These are phyloP conservation scores for Synergus itoensis DNA, from an alignment of 2,888 invertebrate species.

Conservation along the genomic window DNA sequence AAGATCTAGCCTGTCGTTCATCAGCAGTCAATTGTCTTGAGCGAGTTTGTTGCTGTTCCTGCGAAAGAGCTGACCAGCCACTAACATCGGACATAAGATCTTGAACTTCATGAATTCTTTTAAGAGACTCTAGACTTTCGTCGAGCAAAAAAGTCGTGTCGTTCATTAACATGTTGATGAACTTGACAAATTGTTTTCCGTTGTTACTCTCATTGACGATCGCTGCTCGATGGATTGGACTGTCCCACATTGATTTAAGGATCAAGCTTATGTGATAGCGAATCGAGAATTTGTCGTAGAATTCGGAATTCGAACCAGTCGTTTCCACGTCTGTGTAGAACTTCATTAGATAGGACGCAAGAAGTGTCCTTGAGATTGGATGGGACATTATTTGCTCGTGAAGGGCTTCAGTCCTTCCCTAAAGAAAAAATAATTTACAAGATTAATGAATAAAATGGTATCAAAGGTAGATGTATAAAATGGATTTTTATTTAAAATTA, in stretches of 20 bases:
- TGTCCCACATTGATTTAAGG: constrained; percentile 97
- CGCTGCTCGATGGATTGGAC: constrained; percentile 90
- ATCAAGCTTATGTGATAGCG: constrained; percentile 98
- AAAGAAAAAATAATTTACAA: constrained; percentile 37
- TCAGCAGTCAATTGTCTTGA: constrained; percentile 90
- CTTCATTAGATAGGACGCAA: constrained; percentile 96
- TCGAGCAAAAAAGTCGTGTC: constrained; percentile 98
- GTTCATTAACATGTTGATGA: constrained; percentile 99
- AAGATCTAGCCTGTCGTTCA: constrained; percentile 93
- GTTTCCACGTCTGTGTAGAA: constrained; percentile 99
- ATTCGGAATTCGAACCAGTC: constrained; percentile 98
- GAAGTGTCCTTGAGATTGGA: constrained; percentile 87
- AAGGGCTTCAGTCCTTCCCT: constrained; percentile 79
- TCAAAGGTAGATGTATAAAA: not conserved
- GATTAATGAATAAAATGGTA: not conserved
- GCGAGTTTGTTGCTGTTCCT: constrained; percentile 86
- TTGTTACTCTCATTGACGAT: constrained; percentile 94
- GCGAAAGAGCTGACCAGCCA: constrained; percentile 84
- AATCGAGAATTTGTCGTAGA: constrained; percentile 99
- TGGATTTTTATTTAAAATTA: not conserved
- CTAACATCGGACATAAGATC: constrained; percentile 86
- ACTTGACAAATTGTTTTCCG: constrained; percentile 96
- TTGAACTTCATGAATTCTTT: constrained; percentile 93
- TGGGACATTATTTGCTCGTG: constrained; percentile 92
- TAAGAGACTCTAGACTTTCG: constrained; percentile 95